Base-by-base conservation (phyloP, 92 coral and sea anemone genomes). In the Epizoanthus rinbou region DNA sequence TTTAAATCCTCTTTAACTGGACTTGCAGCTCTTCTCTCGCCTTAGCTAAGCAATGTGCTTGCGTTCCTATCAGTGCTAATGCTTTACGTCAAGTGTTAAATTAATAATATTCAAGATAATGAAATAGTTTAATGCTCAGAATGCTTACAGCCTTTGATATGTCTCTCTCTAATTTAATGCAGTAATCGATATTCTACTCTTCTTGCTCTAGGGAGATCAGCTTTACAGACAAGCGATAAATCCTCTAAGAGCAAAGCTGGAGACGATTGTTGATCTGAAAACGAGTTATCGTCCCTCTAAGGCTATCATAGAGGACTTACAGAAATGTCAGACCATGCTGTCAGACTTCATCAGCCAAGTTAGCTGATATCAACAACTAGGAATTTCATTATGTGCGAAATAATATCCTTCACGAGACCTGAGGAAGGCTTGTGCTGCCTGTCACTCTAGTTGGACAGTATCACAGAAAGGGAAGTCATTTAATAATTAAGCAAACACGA, bases 221-320 rank as follows among this genome's bases (percentile, higher is more conserved):
- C 70, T 62, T 60, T 78, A 78, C 58, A 19, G 70, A 57, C 82
- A 78, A 78, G 71, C 82, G 3, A 19, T 78, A 63, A 78, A 62
- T 22, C 69, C 82, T 31, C 39, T 78, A 69, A 78, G 62, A 43
- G 22, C 57, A 21, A 62, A 39, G 63, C 22, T 62, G 71, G 72
- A 62, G 16, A 41, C 58, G 64, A 78, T 78, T 54, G 13, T 78
- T 43, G 10, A 4, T 19, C 82, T 78, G 3, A 31, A 43, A 50
- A 43, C 50, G 50, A 78, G 3, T 6, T 25, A 62, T 50, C 82
- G 59, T 39, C 82, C 82, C 41, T 78, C 82, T 10, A 43, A 62
- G 69, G 47, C 57, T 13, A 57, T 78, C 52, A 69, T 78, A 1
- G 19, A 78, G 23, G 71, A 62, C 56, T 62, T 78, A 10, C 66